A percentile compares a stretch with the other conserved stretches of the same genome.
These are phyloP conservation scores for Pinna nobilis DNA, from an alignment of 1,140 invertebrate genomes.

Conservation along the genomic window DNA sequence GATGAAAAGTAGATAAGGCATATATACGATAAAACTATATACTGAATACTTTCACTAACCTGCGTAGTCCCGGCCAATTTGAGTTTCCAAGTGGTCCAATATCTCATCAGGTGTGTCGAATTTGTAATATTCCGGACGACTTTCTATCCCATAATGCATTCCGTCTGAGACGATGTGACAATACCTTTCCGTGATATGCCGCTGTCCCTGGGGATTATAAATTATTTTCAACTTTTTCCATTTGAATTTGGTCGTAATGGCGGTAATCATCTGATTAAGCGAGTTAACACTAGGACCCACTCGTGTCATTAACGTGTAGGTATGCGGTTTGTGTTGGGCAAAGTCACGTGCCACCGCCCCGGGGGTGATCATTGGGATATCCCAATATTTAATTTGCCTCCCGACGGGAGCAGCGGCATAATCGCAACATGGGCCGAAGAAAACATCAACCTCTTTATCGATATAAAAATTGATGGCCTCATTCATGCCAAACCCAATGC, in stretches of 20 bases:
- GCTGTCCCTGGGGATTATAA: constrained; percentile 82
- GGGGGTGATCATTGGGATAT: constrained; percentile 90
- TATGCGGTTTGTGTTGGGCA: constrained; percentile 65
- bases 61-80: constrained; percentile 30
- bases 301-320: constrained; percentile 87
- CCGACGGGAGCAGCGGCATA: constrained; percentile 94
- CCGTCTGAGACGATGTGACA: constrained; percentile 61
- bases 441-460: constrained; percentile 80
- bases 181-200: constrained; percentile 76
- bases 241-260: constrained; percentile 79
- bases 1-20: not conserved
- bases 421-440: constrained; percentile 93
- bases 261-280: constrained; percentile 81
- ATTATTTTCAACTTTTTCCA: constrained; percentile 84
- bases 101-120: constrained; percentile 24
- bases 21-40: not conserved
- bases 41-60: constrained; percentile 36
- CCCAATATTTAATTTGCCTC: constrained; percentile 86
- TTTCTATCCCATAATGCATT: constrained; percentile 53
- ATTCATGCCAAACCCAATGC: constrained; percentile 54
- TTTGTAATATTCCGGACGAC: constrained; percentile 33
- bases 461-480: constrained; percentile 65
- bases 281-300: constrained; percentile 89
- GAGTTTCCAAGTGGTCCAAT: not conserved
- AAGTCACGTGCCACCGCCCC: constrained; percentile 90